Base-by-base conservation (phyloP, 2,797 vertebrate species). In the Carduelis carduelis region DNA sequence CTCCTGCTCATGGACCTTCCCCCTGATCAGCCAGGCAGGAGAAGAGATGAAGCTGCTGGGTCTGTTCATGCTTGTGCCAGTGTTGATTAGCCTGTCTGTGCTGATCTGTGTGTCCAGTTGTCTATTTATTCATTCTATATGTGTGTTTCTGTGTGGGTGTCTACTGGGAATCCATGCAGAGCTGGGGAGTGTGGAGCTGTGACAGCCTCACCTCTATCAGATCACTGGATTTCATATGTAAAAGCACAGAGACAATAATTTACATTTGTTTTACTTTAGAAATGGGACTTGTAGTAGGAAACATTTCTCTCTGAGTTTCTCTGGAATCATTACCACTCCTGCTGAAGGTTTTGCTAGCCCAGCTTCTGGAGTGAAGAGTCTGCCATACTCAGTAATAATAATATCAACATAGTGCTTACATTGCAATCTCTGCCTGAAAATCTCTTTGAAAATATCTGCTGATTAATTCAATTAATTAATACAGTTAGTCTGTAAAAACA, bases 381-480 rank as follows among this genome's bases (percentile, higher is more conserved):
- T 79, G 64, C 41, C 49, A 26, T 11, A 57, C 43, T 44, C 37
- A 59, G 27, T 76, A 89, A 57, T 87, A 91, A 74, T 72, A 78
- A 82, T 17, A 78, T 74, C 34, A 63, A 57, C 56, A 65, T 14
- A 28, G 27, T 84, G 52, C 39, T 94, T 90, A 68, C 49, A 53
- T 30, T 72, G 80, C 80, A 81, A 46, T 66, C 61, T 88, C 43
- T 60, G n/a, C 74, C 74, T 93, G 80, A 87, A 88, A 91, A 90
- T 56, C 49, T 63, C 50, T 87, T 88, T 83, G 55, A 89, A 97
- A 96, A 70, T 61, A 44, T 86, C 77, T 75, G 57, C 59, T 94
- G 86, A 93, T 94, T 94, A 94, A 84, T 85, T 91, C 37, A 90
- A 91, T 93, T 94, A 89, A 92, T 95, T 95, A 91, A 91, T 94